phyloP scores from a whole-genome alignment of 1,140 invertebrate species.

The Meteorus sp. region DNA sequence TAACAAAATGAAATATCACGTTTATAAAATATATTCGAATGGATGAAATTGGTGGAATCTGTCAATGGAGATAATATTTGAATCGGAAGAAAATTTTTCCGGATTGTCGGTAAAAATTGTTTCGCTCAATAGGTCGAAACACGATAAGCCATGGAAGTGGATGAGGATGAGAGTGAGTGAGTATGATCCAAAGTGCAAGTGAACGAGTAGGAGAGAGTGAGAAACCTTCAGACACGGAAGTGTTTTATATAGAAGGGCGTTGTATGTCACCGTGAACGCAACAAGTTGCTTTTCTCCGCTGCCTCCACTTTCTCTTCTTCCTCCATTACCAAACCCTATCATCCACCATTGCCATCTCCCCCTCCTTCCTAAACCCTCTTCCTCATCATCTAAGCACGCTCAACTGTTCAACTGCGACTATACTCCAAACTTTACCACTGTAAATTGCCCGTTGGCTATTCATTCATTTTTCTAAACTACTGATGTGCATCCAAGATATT shows the following conservation, averaged over 20 bases:
- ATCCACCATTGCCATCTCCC: background rate
- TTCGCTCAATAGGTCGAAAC: constrained; percentile 8
- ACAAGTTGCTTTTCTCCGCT: constrained; percentile 45
- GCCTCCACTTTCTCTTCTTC: constrained; percentile 24
- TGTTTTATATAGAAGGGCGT: constrained; percentile 42
- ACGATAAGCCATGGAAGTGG: constrained; percentile 25
- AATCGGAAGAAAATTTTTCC: constrained; percentile 16
- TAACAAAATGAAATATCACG: too few species aligned
- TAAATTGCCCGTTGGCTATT: constrained; percentile 27
- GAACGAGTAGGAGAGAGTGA: constrained; percentile 35
- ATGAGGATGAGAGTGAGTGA: too few species aligned
- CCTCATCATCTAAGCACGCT: background rate
- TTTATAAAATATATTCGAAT: too few species aligned
- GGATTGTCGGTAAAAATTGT: constrained; percentile 21
- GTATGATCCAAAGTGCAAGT: too few species aligned
- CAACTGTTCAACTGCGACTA: constrained; percentile 7
- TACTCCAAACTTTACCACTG: background rate
- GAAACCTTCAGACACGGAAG: constrained; percentile 35
- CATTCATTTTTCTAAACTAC: constrained; percentile 49
- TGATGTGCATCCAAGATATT: constrained; percentile 28
- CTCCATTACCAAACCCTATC: constrained; percentile 26
- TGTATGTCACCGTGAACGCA: constrained; percentile 46
- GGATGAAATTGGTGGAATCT: too few species aligned
- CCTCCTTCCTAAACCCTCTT: too few species aligned
- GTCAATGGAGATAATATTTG: too few species aligned